Conservation (phyloP, 2,113 vertebrate species). For the Proterorhinus semilunaris region DNA sequence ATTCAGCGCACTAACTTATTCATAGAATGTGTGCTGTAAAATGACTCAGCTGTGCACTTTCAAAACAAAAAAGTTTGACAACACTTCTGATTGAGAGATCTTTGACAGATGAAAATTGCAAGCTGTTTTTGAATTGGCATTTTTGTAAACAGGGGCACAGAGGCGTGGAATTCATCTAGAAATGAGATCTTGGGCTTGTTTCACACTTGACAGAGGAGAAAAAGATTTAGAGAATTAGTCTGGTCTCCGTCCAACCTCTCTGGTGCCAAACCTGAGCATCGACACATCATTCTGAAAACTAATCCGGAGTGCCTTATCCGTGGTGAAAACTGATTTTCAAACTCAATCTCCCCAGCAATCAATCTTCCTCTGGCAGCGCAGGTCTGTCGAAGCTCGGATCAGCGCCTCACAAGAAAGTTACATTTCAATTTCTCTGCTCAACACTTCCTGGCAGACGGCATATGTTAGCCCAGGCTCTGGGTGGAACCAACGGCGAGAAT, state of each 20-base stretch:
- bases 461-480: constrained; percentile 56
- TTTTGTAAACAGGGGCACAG: constrained; percentile 35
- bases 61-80: not conserved
- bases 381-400: constrained; percentile 56
- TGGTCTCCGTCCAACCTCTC: constrained; percentile 53
- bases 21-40: not conserved
- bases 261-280: constrained; percentile 62
- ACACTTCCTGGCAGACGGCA: constrained; percentile 55
- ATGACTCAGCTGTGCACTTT: not conserved
- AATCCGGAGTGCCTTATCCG: constrained; percentile 63
- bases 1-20: not conserved
- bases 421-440: constrained; percentile 69
- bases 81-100: constrained; percentile 33
- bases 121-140: constrained; percentile 14
- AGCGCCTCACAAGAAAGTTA: constrained; percentile 53
- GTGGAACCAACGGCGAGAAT: constrained; percentile 46
- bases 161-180: constrained; percentile 26
- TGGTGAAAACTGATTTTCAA: constrained; percentile 62
- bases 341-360: constrained; percentile 66
- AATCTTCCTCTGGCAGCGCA: constrained; percentile 62
- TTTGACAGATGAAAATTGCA: constrained; percentile 24
- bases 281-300: constrained; percentile 66
- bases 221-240: constrained; percentile 36
- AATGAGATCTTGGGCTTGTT: constrained; percentile 42
- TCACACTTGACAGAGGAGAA: constrained; percentile 35